phyloP scores from a whole-genome alignment of 2,888 invertebrate genomes.

The Eubasilissa splendida region DNA sequence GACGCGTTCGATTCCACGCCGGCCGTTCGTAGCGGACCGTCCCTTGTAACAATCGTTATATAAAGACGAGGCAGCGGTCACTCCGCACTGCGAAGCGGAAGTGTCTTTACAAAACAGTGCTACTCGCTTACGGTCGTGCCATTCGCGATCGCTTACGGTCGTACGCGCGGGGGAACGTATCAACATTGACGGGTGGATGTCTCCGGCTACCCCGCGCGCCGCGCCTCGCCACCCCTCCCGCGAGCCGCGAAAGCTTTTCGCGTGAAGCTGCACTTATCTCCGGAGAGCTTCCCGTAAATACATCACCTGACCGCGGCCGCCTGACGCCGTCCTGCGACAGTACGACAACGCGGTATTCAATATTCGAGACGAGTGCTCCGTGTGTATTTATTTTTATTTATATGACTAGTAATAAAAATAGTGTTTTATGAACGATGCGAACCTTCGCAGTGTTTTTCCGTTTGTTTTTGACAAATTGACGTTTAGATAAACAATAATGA shows the following conservation, averaged over 20 bases:
- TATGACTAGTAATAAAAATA: not conserved
- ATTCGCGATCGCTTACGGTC: not conserved
- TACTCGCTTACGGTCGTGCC: constrained; percentile 4
- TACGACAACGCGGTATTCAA: not conserved
- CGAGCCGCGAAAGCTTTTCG: constrained; percentile 38
- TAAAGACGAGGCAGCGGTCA: constrained; percentile 2
- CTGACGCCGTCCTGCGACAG: constrained; percentile 3
- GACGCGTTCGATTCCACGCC: constrained; percentile 41
- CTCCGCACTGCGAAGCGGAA: not conserved
- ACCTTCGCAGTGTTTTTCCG: constrained; percentile 8
- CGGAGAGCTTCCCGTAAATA: constrained; percentile 42
- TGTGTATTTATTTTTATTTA: constrained; percentile 19
- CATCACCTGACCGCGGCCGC: not conserved
- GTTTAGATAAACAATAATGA: not conserved
- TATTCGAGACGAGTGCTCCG: not conserved
- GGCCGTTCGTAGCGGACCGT: constrained; percentile 37
- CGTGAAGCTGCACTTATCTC: constrained; percentile 43
- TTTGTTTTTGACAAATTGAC: constrained; percentile 16
- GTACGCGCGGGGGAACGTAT: constrained; percentile 23
- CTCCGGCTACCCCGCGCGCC: constrained; percentile 28
- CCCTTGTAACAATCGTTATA: constrained; percentile 12
- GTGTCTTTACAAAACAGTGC: not conserved
- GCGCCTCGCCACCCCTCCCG: constrained; percentile 21
- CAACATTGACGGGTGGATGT: constrained; percentile 28
- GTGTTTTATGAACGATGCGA: constrained; percentile 28